Base-by-base conservation (phyloP, 2,113 vertebrate species). In the Hucho hucho region DNA sequence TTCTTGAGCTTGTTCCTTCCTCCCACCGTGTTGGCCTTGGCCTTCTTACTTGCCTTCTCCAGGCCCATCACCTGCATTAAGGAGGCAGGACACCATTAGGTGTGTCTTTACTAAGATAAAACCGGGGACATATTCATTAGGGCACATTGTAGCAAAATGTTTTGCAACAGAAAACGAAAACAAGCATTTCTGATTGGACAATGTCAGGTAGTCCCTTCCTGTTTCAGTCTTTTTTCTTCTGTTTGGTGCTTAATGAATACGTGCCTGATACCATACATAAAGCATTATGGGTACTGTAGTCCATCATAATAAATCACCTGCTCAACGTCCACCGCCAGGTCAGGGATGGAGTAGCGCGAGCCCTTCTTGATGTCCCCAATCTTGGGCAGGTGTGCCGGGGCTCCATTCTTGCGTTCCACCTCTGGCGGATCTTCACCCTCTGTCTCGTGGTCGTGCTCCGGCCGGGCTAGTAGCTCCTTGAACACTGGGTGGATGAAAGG, bases 301-400 rank as follows among this genome's bases (percentile, higher is more conserved):
- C 13, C 49, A 13, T 3, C 47, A 53, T 53, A 18, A 53, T 11
- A 53, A 91, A 98, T 98, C 73, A 97, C 97, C 89, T 98, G 97
- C 87, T 99, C 98, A 84, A 98, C 96, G 56, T 99, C 97, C 74
- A 98, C 96, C 0, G 97, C 98, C 69, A 99, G 95, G 85, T 99
- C 98, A 3, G 97, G 97, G 82, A 99, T 99, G 47, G 98, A 99
- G 82, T 97, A 97, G 78, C 98, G 96, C 79, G 96, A 97, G 0
- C 95, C 95, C 85, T 98, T 99, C 90, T 98, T 99, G 84, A 98
- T 97, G 83, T 99, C 98, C 28, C 97, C 98, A 0, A 99, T 99
- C 93, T 99, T 99, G 26, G 98, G 98, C 14, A 98, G 93, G 83
- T 99, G 97, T 1, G 49, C 49, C 1, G 97, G 97, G 2, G 96